Base-by-base conservation (phyloP, 2,888 invertebrate genomes). In the Bimastos eiseni region DNA sequence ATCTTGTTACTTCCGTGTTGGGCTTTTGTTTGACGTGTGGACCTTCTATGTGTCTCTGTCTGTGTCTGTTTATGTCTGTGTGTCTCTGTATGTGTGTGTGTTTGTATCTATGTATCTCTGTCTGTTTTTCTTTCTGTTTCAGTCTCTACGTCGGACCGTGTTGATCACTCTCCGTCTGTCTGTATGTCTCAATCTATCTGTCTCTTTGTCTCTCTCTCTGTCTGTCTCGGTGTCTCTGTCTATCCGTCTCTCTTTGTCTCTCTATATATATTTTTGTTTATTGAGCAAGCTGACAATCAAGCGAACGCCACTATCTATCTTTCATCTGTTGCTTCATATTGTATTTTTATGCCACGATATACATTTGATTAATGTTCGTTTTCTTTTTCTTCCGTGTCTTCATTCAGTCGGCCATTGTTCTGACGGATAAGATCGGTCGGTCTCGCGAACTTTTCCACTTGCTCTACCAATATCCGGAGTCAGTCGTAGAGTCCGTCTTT, bases 381-480 rank as follows among this genome's bases (percentile, higher is more conserved):
- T 11, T 24, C 24, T 55, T 55, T 90, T 90, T 91, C 90, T 91
- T 91, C 97, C 90, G 21, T 91, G 33, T 33, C 49, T n/a, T 36
- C 92, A n/a, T 92, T 33, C 96, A 97, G 94, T 96, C 97, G 92
- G 96, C 97, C 0, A 95, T 97, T 93, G 96, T 93, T 95, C 95
- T 86, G 95, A 96, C 91, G 90, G 96, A 97, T 93, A 96, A 96
- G 93, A 96, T 96, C 0, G 96, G 96, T 0, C 96, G 96, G 94
- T 96, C 96, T 0, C 96, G 96, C 93, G 97, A 97, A 92, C 95
- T 97, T 91, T 97, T 96, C 93, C 96, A 96, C 93, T 96, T 97
- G 33, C 97, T 97, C 93, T 97, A 97, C 93, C 96, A 96, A 92
- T 97, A 97, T 94, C 96, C 97, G 0, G 97, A 97, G 92, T 95